Evolutionary conservation across 2,113 vertebrate genomes (phyloP), one percentile per base, ranked within the genome.

Genomic region (Erythrocebus patas): DNA sequence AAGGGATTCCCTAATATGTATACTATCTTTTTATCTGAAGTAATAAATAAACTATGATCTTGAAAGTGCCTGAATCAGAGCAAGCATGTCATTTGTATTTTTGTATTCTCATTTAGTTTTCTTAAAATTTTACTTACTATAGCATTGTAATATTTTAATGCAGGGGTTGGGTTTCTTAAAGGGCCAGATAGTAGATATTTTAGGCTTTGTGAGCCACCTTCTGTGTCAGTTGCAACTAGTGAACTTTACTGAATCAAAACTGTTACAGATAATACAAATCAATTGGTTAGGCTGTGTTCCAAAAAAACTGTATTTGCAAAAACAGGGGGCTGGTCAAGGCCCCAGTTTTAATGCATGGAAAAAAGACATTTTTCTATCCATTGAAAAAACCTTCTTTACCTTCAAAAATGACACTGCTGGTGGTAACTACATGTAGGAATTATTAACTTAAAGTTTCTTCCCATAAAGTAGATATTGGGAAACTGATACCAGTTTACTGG

Each of bases 31-130:
- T 99, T 99, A 99, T 98, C 98, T 99, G 98, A 98, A 99, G 98
- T 98, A 98, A 99, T 99, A 98, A 99, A 99, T 99, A 99, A 99
- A 99, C 98, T 98, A 99, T 99, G 99, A 99, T 99, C 99, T 99
- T 99, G 97, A 99, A 99, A 99, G 99, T 99, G 99, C 99, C 99
- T 99, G 98, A 99, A 99, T 99, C 96, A 98, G 98, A 98, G 98
- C 96, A 98, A 99, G 98, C 97, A 98, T 98, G 97, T 99, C 40
- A 98, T 98, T 99, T 98, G 97, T 97, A 94, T 94, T 97, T 98
- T 98, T 98, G 96, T 98, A 96, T 98, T 98, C 95, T 98, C 70
- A 97, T 93, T 98, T 91, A 97, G 81, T 96, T 85, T 80, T 95
- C 73, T 97, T 96, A 27, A 95, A 80, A 50, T 80, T 87, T 96